Conservation (phyloP, 2,888 invertebrate species). For the Acronicta aceris region DNA sequence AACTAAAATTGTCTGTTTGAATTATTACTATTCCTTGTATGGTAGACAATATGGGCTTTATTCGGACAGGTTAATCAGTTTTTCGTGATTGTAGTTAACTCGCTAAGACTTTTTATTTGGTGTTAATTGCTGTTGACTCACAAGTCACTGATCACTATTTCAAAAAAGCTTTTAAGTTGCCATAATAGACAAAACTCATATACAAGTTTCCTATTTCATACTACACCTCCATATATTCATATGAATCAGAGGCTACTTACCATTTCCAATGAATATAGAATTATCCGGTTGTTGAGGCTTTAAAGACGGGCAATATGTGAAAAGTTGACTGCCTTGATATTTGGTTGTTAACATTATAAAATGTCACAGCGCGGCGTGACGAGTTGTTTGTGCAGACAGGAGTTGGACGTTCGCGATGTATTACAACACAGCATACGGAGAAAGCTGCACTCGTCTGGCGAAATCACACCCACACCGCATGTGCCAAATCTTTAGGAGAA, state of each 20-base stretch:
- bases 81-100: conserved; percentile 19
- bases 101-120: conserved; percentile 29
- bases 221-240: conserved; percentile 71
- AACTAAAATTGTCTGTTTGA: conserved; percentile 31
- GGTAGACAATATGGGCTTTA: conserved; percentile 37
- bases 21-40: conserved; percentile 44
- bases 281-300: conserved; percentile 65
- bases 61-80: conserved; percentile 44
- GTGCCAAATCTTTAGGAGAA: conserved; percentile 83
- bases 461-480: conserved; percentile 85
- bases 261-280: conserved; percentile 66
- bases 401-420: conserved; percentile 53
- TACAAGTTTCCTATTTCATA: conserved; percentile 82
- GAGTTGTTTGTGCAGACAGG: conserved; percentile 46
- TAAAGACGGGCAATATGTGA: conserved; percentile 63
- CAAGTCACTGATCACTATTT: conserved; percentile 49
- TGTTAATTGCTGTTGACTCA: conserved; percentile 60
- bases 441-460: conserved; percentile 84
- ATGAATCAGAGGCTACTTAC: conserved; percentile 77
- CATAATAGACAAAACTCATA: conserved; percentile 63
- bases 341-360: conserved; percentile 73
- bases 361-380: conserved; percentile 68
- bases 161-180: conserved; percentile 43
- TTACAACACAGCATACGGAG: conserved; percentile 83
- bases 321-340: conserved; percentile 83